Evolutionary conservation across 2,888 invertebrate genomes (phyloP), one percentile per base, ranked within the genome.

Genomic region (Dioctria rufipes): DNA sequence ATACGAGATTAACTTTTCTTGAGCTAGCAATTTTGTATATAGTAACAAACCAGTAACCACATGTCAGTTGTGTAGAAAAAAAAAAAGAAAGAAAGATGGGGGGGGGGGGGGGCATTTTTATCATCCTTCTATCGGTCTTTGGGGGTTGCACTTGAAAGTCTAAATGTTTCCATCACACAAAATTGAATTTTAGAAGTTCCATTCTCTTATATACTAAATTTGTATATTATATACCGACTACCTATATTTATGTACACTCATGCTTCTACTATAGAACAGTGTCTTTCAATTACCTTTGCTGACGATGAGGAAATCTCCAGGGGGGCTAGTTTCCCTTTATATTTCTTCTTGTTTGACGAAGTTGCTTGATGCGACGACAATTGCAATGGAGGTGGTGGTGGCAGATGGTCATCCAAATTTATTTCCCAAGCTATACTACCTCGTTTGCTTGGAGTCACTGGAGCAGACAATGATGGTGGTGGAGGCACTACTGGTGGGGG

Each of bases 371-470:
- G 81, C 11, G 69, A 40, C 11, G 65, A 40, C 42, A 78, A 46
- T 66, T 65, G 54, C n/a, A 60, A 8, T 8, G 82, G 80, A 8
- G 83, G 83, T 13, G 83, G 83, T 40, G 83, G 82, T 11, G 82
- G 77, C 78, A 83, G 42, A 83, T 83, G 78, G 87, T 93, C 93
- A 87, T 94, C 93, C 85, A 96, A 91, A 83, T 95, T 93, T 83
- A 96, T 95, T 91, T 96, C 95, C 95, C 96, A 95, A 83, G 95
- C 95, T 84, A 95, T 95, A 87, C 95, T 95, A 87, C 94, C 93
- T 85, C 95, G 92, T 90, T 95, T 95, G 86, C 92, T 92, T 85
- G 92, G 92, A 83, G 92, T 91, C 80, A 90, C 89, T 54, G 92
- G 91, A 11, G 88, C 88, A 13, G 88, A 88, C 58, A 86, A 82